Evolutionary conservation across 1,140 invertebrate genomes (phyloP).

Genomic region (Megathymus violae): DNA sequence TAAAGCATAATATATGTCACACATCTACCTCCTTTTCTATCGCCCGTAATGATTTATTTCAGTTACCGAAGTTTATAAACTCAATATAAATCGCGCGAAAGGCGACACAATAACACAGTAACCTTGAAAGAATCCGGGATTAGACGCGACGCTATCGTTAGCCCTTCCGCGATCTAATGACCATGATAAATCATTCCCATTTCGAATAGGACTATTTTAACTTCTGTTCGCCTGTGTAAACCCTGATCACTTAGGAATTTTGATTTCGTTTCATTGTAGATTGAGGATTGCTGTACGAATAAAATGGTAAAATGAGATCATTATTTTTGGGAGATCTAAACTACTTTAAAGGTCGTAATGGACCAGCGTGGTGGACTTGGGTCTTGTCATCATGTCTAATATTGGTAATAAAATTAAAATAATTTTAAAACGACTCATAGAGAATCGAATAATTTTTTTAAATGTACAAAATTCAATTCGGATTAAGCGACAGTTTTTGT

Average conservation of each 20-base stretch:
- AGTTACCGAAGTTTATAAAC: not conserved
- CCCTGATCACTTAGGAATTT: not conserved
- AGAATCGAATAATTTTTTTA: too few relatives aligned
- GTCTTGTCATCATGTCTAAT: too few relatives aligned
- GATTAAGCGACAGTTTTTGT: too few relatives aligned
- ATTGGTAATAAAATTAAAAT: too few relatives aligned
- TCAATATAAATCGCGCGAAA: not conserved
- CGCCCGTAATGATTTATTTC: slow-evolving; percentile 1
- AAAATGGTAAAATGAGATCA: too few relatives aligned
- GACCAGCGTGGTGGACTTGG: too few relatives aligned
- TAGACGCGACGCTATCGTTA: slow-evolving; percentile 9
- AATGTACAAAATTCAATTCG: too few relatives aligned
- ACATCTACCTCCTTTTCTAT: not conserved
- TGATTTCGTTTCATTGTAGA: not conserved
- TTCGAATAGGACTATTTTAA: slow-evolving; percentile 9
- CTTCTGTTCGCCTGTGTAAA: not conserved
- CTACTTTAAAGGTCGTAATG: too few relatives aligned
- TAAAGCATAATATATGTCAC: not conserved
- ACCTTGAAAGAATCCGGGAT: slow-evolving; percentile 12
- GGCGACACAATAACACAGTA: slow-evolving; percentile 5
- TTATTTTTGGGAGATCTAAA: too few relatives aligned
- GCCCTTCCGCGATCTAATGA: slow-evolving; percentile 17
- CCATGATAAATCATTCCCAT: slow-evolving; percentile 23
- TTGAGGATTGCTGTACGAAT: not conserved
- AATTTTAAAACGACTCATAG: too few relatives aligned